Percentiles rank a stretch among this genome's conserved stretches.
Evolutionary conservation across 2,888 invertebrate genomes (phyloP).

Genomic region (Noctua pronuba): DNA sequence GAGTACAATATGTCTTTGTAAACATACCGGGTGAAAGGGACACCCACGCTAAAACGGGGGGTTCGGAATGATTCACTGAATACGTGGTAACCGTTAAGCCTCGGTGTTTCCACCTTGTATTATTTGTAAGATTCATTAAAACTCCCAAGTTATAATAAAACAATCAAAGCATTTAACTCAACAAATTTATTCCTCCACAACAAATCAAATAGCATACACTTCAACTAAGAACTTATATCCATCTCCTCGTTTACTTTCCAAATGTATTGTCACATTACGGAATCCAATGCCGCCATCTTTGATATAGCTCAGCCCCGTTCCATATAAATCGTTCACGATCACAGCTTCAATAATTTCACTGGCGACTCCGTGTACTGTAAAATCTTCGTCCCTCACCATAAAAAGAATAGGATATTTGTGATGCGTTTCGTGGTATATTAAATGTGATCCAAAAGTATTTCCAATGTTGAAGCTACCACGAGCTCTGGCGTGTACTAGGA

Average conservation of each 20-base stretch:
- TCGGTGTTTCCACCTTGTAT: too few species aligned
- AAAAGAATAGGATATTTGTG: constrained; percentile 63
- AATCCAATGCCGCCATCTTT: constrained; percentile 68
- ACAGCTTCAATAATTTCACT: constrained; percentile 64
- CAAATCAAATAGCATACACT: constrained; percentile 64
- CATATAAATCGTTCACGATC: constrained; percentile 66
- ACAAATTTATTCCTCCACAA: constrained; percentile 16
- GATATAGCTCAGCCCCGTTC: constrained; percentile 67
- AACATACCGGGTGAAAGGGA: neutral
- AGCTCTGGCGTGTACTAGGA: constrained; percentile 11
- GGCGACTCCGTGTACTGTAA: constrained; percentile 46
- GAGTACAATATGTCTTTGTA: neutral
- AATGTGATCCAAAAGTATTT: constrained; percentile 46
- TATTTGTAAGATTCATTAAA: too few species aligned
- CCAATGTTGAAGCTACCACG: constrained; percentile 46
- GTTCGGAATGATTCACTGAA: too few species aligned
- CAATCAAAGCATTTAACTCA: neutral
- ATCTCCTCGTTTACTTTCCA: constrained; percentile 63
- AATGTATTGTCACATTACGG: constrained; percentile 65
- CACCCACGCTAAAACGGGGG: too few species aligned
- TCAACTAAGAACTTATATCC: constrained; percentile 72
- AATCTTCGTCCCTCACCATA: constrained; percentile 59
- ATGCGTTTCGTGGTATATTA: constrained; percentile 67
- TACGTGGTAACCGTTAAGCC: too few species aligned
- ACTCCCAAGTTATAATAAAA: constrained; percentile 11